A percentile compares a stretch with the other conserved stretches of the same genome.
phyloP scores from a whole-genome alignment of 2,888 invertebrate genomes.

The Ctena decussata region DNA sequence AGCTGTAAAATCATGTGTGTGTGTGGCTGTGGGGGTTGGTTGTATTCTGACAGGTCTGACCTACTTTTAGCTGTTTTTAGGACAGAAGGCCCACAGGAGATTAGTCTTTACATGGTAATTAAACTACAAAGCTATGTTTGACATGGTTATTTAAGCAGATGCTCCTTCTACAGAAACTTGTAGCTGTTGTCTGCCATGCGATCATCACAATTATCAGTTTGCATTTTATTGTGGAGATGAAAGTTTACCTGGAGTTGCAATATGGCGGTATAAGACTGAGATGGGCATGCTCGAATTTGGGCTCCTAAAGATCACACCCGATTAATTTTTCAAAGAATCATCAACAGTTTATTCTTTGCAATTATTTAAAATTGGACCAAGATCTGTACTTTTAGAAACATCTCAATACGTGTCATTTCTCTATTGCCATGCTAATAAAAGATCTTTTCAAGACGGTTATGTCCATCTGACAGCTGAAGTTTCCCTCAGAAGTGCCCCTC shows the following conservation, averaged over 20 bases:
- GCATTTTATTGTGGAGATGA: background rate
- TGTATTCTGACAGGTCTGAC: background rate
- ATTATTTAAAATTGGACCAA: background rate
- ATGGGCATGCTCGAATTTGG: conserved; percentile 41
- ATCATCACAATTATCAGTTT: background rate
- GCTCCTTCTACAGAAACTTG: too few species aligned
- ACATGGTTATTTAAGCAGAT: too few species aligned
- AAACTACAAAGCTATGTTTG: too few species aligned
- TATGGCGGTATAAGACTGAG: conserved; percentile 55
- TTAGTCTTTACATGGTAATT: too few species aligned
- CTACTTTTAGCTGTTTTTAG: background rate
- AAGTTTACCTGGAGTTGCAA: conserved; percentile 65
- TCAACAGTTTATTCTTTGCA: background rate
- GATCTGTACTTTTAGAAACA: background rate
- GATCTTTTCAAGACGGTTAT: background rate
- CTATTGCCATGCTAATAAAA: too few species aligned
- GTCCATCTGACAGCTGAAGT: background rate
- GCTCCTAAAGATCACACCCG: conserved; percentile 11
- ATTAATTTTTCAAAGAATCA: background rate
- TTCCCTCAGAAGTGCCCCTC: conserved; percentile 39
- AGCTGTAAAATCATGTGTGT: too few species aligned
- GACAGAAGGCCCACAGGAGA: background rate
- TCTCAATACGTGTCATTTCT: too few species aligned
- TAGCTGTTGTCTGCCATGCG: too few species aligned
- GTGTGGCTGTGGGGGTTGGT: too few species aligned